Conservation (phyloP, 2,797 vertebrate species). For the Remorina albescens region DNA sequence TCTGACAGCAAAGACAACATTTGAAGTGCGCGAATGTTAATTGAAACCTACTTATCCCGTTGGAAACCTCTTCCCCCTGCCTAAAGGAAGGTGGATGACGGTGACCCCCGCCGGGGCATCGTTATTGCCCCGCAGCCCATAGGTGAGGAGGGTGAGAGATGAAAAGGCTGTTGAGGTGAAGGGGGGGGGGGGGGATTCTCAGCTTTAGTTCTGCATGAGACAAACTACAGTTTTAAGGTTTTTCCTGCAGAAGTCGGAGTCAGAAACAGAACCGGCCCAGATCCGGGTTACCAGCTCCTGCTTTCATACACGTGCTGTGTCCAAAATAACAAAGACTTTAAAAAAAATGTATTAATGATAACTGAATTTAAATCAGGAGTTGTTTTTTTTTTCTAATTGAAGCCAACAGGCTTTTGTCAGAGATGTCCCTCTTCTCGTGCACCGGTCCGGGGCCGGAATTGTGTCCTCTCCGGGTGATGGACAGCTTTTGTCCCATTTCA, state of each 20-base stretch:
- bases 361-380: background rate
- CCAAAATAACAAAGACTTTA: no score
- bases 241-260: background rate
- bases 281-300: no score
- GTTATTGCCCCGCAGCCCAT: constrained; percentile 35
- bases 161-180: constrained; percentile 55
- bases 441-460: background rate
- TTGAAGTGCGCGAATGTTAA: constrained; percentile 76
- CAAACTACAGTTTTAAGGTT: background rate
- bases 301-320: no score
- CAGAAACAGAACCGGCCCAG: background rate
- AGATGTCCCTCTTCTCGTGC: background rate
- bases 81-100: no score
- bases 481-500: constrained; percentile 83
- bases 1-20: constrained; percentile 71
- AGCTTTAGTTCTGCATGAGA: constrained; percentile 13
- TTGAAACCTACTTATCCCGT: constrained; percentile 64
- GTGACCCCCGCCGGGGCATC: constrained; percentile 38
- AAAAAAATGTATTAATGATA: no score
- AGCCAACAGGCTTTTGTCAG: background rate
- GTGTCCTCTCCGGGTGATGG: constrained; percentile 40
- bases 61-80: no score
- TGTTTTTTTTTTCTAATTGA: no score
- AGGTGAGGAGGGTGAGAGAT: constrained; percentile 45
- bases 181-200: constrained; percentile 48